These are phyloP conservation scores for Lagorchestes hirsutus DNA, from an alignment of 2,797 vertebrate species.

Conservation along the genomic window DNA sequence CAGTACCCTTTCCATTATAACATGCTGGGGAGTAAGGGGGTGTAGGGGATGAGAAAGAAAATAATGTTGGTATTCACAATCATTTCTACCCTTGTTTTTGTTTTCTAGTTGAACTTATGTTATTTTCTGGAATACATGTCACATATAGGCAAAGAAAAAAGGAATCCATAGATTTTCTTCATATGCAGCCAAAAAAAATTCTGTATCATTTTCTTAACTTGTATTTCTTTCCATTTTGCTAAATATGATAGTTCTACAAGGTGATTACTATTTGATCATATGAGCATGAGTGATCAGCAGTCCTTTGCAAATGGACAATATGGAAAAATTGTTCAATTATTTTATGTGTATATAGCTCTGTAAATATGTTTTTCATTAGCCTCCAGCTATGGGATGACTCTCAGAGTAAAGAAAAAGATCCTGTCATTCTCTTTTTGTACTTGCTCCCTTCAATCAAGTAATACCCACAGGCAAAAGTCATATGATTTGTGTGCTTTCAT, in stretches of 20 bases:
- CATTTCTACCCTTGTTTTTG: neutral
- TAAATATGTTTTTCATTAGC: neutral
- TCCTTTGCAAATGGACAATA: neutral
- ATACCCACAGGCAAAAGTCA: neutral
- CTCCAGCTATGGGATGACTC: neutral
- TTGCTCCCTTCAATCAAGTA: neutral
- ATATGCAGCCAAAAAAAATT: neutral
- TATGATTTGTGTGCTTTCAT: neutral
- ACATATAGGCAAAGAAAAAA: neutral
- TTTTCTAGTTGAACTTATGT: neutral
- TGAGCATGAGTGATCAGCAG: neutral
- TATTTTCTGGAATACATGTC: neutral
- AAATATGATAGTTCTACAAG: neutral
- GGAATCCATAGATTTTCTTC: neutral
- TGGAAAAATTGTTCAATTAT: neutral
- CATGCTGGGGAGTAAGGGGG: neutral
- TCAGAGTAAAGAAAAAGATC: neutral
- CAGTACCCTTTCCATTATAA: neutral
- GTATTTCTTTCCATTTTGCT: neutral
- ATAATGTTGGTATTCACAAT: neutral
- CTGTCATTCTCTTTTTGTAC: neutral
- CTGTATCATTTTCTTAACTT: neutral
- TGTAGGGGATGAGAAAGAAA: neutral
- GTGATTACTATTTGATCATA: neutral
- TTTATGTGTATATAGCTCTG: neutral